Conservation (phyloP, 2,797 vertebrate genomes). For the Apogon talboti region DNA sequence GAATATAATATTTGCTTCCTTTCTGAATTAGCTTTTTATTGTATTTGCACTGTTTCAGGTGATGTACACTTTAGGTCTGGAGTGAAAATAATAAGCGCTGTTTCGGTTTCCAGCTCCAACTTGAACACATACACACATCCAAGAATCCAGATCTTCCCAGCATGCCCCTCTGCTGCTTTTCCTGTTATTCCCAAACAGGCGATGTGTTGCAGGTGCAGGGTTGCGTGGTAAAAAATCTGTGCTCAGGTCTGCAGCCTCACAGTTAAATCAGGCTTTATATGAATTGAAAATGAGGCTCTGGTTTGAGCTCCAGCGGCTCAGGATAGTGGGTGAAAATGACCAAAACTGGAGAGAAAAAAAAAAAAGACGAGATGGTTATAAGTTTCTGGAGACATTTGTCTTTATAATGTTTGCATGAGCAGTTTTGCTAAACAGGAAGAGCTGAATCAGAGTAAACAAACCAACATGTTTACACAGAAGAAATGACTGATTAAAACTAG, state of each 20-base stretch:
- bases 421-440: slow-evolving; percentile 1
- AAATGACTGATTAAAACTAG: too few relatives aligned
- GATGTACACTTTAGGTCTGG: background rate
- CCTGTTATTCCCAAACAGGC: slow-evolving; percentile 34
- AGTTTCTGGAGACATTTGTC: slow-evolving; percentile 25
- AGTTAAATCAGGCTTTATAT: slow-evolving; percentile 37
- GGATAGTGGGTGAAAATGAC: slow-evolving; percentile 33
- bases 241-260: slow-evolving; percentile 25
- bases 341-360: background rate
- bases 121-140: slow-evolving; percentile 38
- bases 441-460: background rate
- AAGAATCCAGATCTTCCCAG: slow-evolving; percentile 28
- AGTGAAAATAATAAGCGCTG: slow-evolving; percentile 18
- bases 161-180: slow-evolving; percentile 19
- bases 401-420: slow-evolving; percentile 29
- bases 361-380: background rate
- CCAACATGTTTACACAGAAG: too few relatives aligned
- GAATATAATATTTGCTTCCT: too few relatives aligned
- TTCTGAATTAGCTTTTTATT: too few relatives aligned
- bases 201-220: slow-evolving; percentile 28
- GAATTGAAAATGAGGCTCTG: slow-evolving; percentile 29
- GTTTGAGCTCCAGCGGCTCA: slow-evolving; percentile 32
- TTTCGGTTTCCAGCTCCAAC: background rate
- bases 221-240: slow-evolving; percentile 32
- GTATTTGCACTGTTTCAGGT: background rate